Evolutionary conservation across 2,113 vertebrate genomes (phyloP).

Genomic region (Triplophysa dalaica): DNA sequence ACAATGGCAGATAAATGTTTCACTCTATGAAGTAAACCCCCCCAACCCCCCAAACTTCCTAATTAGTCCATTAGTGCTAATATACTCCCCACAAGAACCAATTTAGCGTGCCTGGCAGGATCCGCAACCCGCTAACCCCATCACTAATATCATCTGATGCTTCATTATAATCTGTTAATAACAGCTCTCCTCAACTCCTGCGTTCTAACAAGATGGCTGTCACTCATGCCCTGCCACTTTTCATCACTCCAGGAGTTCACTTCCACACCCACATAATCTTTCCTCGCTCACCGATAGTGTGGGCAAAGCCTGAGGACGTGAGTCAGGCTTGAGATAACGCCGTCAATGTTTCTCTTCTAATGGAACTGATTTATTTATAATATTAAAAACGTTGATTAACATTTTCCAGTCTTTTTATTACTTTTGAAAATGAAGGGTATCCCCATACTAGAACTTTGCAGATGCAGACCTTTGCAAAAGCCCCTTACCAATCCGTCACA

Average conservation of each 20-base stretch:
- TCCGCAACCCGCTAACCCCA: slow-evolving; percentile 50
- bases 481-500: too few species aligned
- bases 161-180: slow-evolving; percentile 56
- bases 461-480: neutral
- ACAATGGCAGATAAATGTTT: neutral
- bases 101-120: slow-evolving; percentile 55
- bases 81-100: slow-evolving; percentile 56
- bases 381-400: too few species aligned
- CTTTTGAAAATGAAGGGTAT: too few species aligned
- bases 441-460: too few species aligned
- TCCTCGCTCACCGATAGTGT: neutral
- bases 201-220: slow-evolving; percentile 6
- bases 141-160: slow-evolving; percentile 50
- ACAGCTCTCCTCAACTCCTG: slow-evolving; percentile 18
- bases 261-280: slow-evolving; percentile 13
- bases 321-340: neutral
- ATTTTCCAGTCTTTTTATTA: too few species aligned
- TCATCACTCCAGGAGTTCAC: neutral
- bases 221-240: slow-evolving; percentile 12
- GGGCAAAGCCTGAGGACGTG: neutral
- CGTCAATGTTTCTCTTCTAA: neutral
- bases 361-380: neutral
- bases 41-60: slow-evolving; percentile 43
- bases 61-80: slow-evolving; percentile 62
- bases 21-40: neutral